These are phyloP conservation scores for Drosophila yooni DNA, from an alignment of 2,888 invertebrate genomes.

Conservation along the genomic window DNA sequence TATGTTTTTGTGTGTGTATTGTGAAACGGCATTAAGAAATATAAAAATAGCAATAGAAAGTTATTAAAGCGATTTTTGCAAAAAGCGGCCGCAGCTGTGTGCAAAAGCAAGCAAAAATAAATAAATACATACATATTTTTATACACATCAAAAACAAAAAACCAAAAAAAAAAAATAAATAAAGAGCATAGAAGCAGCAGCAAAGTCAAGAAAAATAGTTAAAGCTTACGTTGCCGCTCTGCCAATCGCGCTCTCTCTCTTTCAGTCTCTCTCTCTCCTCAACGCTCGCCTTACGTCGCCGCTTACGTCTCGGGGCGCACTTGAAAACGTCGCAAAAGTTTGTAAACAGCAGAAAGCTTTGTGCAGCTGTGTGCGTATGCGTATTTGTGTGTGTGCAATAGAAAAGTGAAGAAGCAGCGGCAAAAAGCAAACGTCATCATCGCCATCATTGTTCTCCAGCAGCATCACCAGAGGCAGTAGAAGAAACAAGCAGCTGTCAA, in stretches of 20 bases:
- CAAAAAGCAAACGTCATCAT: slow-evolving; percentile 43
- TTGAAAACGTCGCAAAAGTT: slow-evolving; percentile 81
- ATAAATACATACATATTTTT: slow-evolving; percentile 43
- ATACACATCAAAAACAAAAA: slow-evolving; percentile 31
- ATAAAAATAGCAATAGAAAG: slow-evolving; percentile 81
- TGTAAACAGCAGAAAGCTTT: slow-evolving; percentile 74
- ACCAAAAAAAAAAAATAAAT: slow-evolving; percentile 19
- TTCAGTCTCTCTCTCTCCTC: slow-evolving; percentile 11
- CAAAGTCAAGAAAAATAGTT: slow-evolving; percentile 75
- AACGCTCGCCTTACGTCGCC: slow-evolving; percentile 43
- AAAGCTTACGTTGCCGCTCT: slow-evolving; percentile 70
- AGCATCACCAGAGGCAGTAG: slow-evolving; percentile 22
- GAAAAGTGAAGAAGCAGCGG: slow-evolving; percentile 57
- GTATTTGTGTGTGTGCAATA: slow-evolving; percentile 61
- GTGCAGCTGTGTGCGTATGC: slow-evolving; percentile 50
- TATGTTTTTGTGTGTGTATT: slow-evolving; percentile 10
- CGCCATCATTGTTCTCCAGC: slow-evolving; percentile 28
- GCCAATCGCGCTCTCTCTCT: slow-evolving; percentile 39
- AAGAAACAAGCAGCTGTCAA: slow-evolving; percentile 50
- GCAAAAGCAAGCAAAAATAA: slow-evolving; percentile 44
- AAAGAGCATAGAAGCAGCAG: slow-evolving; percentile 36
- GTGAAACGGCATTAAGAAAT: slow-evolving; percentile 56
- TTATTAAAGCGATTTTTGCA: slow-evolving; percentile 73
- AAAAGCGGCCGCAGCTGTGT: slow-evolving; percentile 42
- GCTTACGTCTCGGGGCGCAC: slow-evolving; percentile 63